Evolutionary conservation across 1,140 invertebrate genomes (phyloP).

Genomic region (Diabrotica undecimpunctata): DNA sequence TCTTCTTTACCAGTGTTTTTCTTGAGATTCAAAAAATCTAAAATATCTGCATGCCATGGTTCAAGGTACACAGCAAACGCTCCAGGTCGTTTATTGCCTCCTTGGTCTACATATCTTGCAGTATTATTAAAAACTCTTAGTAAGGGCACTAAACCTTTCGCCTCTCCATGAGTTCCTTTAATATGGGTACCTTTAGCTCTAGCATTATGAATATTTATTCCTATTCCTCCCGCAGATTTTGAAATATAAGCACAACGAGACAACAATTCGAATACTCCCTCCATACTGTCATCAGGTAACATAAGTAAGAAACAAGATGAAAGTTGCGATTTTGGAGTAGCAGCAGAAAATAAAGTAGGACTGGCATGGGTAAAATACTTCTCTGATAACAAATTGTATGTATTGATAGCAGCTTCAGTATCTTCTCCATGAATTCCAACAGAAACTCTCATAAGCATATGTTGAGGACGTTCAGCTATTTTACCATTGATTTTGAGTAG

Average conservation of each 20-base stretch:
- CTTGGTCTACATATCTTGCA: conserved; percentile 96
- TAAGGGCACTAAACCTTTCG: conserved; percentile 98
- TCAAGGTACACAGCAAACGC: conserved; percentile 99
- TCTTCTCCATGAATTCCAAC: conserved; percentile 96
- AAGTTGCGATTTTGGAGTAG: conserved; percentile 86
- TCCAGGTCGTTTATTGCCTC: conserved; percentile 96
- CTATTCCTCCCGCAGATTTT: conserved; percentile 96
- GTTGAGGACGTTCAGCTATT: conserved; percentile 94
- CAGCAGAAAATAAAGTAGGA: conserved; percentile 94
- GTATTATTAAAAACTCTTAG: conserved; percentile 94
- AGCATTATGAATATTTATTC: conserved; percentile 95
- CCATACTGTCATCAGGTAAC: conserved; percentile 95
- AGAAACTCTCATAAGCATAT: conserved; percentile 97
- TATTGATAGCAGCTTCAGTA: conserved; percentile 90
- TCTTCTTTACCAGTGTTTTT: conserved; percentile 70
- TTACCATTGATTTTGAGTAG: conserved; percentile 91
- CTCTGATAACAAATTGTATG: conserved; percentile 94
- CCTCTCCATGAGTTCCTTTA: conserved; percentile 90
- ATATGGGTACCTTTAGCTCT: conserved; percentile 88
- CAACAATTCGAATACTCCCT: conserved; percentile 95
- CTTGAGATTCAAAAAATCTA: conserved; percentile 62
- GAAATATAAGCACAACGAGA: conserved; percentile 95
- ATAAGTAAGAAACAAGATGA: conserved; percentile 95
- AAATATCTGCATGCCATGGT: conserved; percentile 98
- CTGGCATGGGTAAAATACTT: conserved; percentile 98